phyloP scores from a whole-genome alignment of 2,113 vertebrate genomes.

The Mesoclemmys tuberculata region DNA sequence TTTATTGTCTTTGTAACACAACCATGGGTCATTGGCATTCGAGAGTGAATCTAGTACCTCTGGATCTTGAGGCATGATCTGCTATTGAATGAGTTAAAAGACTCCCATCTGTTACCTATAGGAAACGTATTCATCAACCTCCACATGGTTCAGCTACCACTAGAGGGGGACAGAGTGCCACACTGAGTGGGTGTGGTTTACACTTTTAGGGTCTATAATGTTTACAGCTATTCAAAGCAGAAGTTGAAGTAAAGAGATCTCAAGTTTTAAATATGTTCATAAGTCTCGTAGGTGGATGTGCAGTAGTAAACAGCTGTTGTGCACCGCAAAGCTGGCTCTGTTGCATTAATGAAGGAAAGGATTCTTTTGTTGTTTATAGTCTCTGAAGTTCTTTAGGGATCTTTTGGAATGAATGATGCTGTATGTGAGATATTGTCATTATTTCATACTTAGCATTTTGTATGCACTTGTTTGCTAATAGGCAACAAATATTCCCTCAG shows the following conservation, averaged over 20 bases:
- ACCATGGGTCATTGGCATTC: background rate
- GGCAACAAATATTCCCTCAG: background rate
- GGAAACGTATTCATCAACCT: background rate
- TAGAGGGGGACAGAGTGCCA: background rate
- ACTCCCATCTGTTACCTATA: background rate
- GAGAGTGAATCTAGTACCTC: background rate
- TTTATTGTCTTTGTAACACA: background rate
- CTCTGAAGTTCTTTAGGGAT: background rate
- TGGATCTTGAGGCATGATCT: background rate
- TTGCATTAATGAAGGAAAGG: background rate
- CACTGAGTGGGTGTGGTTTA: background rate
- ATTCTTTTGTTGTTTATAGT: background rate
- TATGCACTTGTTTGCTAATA: slow-evolving; percentile 1
- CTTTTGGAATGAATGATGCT: background rate
- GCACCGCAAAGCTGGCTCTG: background rate
- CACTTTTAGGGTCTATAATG: background rate
- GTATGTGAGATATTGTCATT: background rate
- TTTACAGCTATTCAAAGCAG: fast-evolving
- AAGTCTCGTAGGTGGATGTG: background rate
- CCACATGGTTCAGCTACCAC: background rate
- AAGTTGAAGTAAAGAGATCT: background rate
- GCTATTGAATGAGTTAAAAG: background rate
- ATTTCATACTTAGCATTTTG: background rate
- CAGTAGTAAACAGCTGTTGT: background rate
- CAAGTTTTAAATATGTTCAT: background rate